phyloP scores from a whole-genome alignment of 2,888 invertebrate species.

The Arctia plantaginis region DNA sequence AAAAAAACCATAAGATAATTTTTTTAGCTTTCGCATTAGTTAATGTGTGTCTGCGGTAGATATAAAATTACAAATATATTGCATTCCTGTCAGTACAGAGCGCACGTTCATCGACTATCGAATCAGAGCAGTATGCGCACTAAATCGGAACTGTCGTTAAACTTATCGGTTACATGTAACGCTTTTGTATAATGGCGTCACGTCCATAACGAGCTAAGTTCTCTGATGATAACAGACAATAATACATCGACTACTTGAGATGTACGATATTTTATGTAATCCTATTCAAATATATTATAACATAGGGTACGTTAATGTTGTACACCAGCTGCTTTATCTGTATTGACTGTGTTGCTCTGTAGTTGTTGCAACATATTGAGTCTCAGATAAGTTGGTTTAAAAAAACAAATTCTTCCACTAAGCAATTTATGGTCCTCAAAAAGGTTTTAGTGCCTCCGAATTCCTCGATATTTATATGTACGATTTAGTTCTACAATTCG shows the following conservation, averaged over 20 bases:
- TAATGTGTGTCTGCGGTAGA: background rate
- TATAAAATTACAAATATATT: background rate
- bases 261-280: conserved; percentile 36
- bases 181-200: conserved; percentile 57
- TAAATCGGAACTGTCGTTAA: conserved; percentile 70
- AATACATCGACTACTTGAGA: conserved; percentile 53
- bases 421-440: too few species aligned
- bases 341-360: background rate
- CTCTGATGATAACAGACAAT: conserved; percentile 50
- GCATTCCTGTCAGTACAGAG: conserved; percentile 27
- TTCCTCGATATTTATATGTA: too few species aligned
- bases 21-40: background rate
- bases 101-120: conserved; percentile 59
- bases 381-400: too few species aligned
- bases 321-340: background rate
- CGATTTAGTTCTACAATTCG: too few species aligned
- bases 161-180: conserved; percentile 68
- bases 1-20: background rate
- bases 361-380: background rate
- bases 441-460: too few species aligned
- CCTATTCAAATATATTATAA: conserved; percentile 26
- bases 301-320: background rate
- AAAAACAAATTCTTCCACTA: too few species aligned
- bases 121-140: conserved; percentile 54
- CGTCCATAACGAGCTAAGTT: conserved; percentile 64